Evolutionary conservation across 2,888 invertebrate genomes (phyloP), one percentile per base, ranked within the genome.

Genomic region (Sminthurinus aureus): DNA sequence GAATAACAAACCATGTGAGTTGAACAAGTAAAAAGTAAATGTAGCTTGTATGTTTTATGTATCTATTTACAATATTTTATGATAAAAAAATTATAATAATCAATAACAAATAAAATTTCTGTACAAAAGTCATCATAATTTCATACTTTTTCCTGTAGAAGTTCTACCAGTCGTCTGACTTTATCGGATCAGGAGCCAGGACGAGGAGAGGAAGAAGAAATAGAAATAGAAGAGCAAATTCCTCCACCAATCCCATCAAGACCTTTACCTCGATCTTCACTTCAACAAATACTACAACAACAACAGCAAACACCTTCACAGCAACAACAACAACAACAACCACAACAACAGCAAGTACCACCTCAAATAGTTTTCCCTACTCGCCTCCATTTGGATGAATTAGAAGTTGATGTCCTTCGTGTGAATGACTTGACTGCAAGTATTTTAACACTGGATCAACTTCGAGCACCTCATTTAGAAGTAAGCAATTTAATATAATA

Each of bases 391-490:
- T 84, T 88, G 52, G 86, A 88, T 66, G 87, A 88, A 80, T 83
- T 88, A 82, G 88, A 88, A 85, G 88, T 88, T 52, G 87, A 88
- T 83, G 83, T 88, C 51, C 85, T 88, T 38, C 84, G 87, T 84
- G 88, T 88, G 26, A 87, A 87, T 78, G 87, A 88, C 73, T 82
- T 88, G 67, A 84, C 84, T 69, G 88, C 88, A 38, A 85, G 84
- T 52, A 85, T 84, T 74, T 85, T 88, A 18, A 86, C 84, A 12
- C 51, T 88, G 24, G 85, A 87, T 13, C 85, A 87, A 77, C 82
- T 88, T 11, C 84, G 85, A 64, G 84, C 88, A 20, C 84, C 87
- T 51, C 86, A 87, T 78, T 75, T 88, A 15, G 85, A 88, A 84
- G 88, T 88, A 71, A 77, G 71, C 80, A 8, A 79, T 26, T 0